Evolutionary conservation across 2,888 invertebrate species (phyloP).

Genomic region (Melipona bicolor): DNA sequence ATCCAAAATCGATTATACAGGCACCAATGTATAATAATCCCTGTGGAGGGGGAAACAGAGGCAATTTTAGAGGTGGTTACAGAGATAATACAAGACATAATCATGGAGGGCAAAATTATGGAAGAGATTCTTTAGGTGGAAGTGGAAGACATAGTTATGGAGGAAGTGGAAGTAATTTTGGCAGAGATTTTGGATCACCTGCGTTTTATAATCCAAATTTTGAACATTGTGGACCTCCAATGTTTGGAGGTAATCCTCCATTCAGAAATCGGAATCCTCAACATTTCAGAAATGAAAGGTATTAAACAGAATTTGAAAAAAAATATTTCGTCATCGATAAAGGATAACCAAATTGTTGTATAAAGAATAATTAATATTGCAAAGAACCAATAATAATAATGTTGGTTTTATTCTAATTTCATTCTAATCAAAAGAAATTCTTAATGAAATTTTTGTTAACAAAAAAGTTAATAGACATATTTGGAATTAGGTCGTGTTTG

Average conservation of each 20-base stretch:
- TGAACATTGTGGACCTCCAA: conserved; percentile 76
- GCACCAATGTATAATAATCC: conserved; percentile 89
- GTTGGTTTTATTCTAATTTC: too few species aligned
- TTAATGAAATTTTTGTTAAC: too few species aligned
- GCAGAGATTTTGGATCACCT: conserved; percentile 76
- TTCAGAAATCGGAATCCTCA: conserved; percentile 80
- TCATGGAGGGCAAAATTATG: conserved; percentile 82
- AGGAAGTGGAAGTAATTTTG: conserved; percentile 75
- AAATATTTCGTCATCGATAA: too few species aligned
- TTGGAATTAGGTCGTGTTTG: too few species aligned
- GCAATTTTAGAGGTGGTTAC: conserved; percentile 77
- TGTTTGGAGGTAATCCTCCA: conserved; percentile 73
- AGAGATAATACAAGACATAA: conserved; percentile 78
- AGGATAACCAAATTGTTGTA: too few species aligned
- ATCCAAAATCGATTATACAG: conserved; percentile 82
- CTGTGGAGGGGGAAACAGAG: conserved; percentile 84
- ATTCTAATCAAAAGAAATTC: too few species aligned
- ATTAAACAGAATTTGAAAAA: not conserved
- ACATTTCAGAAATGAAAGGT: conserved; percentile 76
- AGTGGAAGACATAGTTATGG: conserved; percentile 83
- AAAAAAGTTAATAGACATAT: too few species aligned
- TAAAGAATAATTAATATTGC: too few species aligned
- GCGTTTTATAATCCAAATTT: conserved; percentile 77
- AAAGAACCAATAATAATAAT: too few species aligned
- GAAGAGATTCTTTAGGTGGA: conserved; percentile 84